Base-by-base conservation (phyloP, 1,140 invertebrate species). In the Chrysomallon squamiferum region DNA sequence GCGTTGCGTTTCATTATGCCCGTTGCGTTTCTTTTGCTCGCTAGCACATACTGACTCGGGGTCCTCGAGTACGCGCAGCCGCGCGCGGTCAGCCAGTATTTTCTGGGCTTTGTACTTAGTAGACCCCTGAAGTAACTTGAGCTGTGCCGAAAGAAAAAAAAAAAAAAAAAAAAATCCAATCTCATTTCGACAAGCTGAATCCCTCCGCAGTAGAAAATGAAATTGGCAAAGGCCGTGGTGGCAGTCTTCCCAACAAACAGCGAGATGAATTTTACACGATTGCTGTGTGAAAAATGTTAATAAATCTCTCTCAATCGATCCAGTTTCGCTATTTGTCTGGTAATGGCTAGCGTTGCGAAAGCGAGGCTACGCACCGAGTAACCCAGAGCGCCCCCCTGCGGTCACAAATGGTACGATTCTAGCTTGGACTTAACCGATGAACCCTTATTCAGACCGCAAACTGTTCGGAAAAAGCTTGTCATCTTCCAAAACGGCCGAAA, bases 361-460 rank as follows among this genome's bases (percentile, higher is more conserved):
- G 35, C 58, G 58, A 59, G 58, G 58, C 58, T 59, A 35, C 38
- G 58, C 35, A 59, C 58, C 20, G 58, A 59, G 58, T 59, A 33
- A 59, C 58, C 58, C 35, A 33, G 7, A n/a, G n/a, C 20, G 58
- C 58, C 35, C 50, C 50, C 50, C 50, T 54, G 22, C 50, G 50
- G 50, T 54, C 50, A 54, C 50, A 54, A 54, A 54, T 54, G 50
- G 50, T 54, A 54, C 25, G 50, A 54, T 30, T 54, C 50, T 30
- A 27, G n/a, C 29, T 18, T 20, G 50, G 22, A 27, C 22, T 25
- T 25, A 54, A 25, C 35, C 35, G 35, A 38, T 38, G 35, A 38
- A 38, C 35, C 35, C 35, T 7, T 38, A 38, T 38, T 38, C 35
- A 38, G 35, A 38, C 35, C 35, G 35, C 35, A 38, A 38, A 30